phyloP scores from a whole-genome alignment of 2,113 vertebrate species.

The Caretta caretta region DNA sequence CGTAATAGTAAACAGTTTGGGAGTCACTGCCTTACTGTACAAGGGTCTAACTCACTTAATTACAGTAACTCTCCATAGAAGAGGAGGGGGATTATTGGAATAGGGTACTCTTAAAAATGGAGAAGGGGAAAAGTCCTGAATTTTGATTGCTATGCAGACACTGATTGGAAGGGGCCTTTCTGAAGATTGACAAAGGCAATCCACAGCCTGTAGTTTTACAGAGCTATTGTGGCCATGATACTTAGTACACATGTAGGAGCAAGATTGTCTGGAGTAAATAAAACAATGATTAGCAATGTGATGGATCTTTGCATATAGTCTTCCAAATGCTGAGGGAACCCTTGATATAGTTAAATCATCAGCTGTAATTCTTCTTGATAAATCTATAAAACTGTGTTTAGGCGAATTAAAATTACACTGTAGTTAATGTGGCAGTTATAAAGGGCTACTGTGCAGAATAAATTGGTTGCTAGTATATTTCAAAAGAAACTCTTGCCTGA shows the following conservation, averaged over 20 bases:
- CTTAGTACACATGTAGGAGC: background rate
- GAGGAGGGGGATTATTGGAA: background rate
- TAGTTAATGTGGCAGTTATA: slow-evolving; percentile 48
- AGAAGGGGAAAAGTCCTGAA: background rate
- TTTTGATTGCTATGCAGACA: background rate
- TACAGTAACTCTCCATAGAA: background rate
- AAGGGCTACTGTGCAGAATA: slow-evolving; percentile 19
- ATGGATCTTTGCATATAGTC: slow-evolving; percentile 31
- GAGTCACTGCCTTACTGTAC: too few species aligned
- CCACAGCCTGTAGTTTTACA: background rate
- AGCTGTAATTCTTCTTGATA: slow-evolving; percentile 37
- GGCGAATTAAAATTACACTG: slow-evolving; percentile 31
- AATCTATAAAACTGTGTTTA: slow-evolving; percentile 15
- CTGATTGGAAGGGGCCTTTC: background rate
- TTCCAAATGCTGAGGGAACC: background rate
- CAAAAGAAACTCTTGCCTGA: slow-evolving; percentile 11
- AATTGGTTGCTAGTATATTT: slow-evolving; percentile 37
- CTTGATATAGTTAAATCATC: background rate
- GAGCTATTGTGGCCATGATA: background rate
- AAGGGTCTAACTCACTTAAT: background rate
- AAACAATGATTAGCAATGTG: slow-evolving; percentile 2
- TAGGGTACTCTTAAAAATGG: background rate
- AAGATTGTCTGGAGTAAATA: background rate
- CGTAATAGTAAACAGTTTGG: background rate
- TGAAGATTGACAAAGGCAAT: background rate